Evolutionary conservation across 2,113 vertebrate genomes (phyloP).

Genomic region (Triplophysa tibetana): DNA sequence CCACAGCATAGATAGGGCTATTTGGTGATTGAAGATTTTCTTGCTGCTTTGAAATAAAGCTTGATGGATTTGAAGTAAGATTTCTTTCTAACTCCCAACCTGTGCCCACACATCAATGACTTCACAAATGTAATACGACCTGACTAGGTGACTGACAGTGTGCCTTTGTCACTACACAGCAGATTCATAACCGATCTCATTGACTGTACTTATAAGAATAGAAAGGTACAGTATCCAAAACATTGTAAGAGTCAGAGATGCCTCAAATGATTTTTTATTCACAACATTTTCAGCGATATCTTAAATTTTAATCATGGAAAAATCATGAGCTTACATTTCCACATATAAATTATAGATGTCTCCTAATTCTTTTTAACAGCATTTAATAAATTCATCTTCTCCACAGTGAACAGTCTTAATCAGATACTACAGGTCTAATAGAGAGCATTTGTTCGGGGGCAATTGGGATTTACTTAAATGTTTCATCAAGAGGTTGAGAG

Average conservation of each 20-base stretch:
- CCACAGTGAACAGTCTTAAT: constrained; percentile 15
- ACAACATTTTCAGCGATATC: constrained; percentile 33
- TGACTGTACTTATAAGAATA: too few relatives aligned
- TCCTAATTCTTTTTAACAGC: constrained; percentile 55
- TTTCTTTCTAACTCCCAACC: too few relatives aligned
- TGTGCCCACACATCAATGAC: too few relatives aligned
- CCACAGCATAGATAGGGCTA: too few relatives aligned
- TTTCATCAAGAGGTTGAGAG: neutral
- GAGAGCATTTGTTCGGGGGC: constrained; percentile 34
- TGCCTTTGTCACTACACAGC: too few relatives aligned
- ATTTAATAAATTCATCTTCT: constrained; percentile 51
- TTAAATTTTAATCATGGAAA: constrained; percentile 29
- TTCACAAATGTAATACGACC: too few relatives aligned
- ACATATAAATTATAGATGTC: constrained; percentile 53
- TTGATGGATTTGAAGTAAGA: too few relatives aligned
- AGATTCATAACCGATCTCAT: too few relatives aligned
- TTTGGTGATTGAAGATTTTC: too few relatives aligned
- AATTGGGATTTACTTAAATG: constrained; percentile 16
- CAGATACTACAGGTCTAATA: constrained; percentile 37
- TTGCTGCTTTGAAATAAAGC: too few relatives aligned
- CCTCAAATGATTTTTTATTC: neutral
- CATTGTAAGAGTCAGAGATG: neutral
- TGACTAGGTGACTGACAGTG: too few relatives aligned
- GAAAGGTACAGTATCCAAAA: too few relatives aligned
- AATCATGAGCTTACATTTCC: constrained; percentile 51